Conservation (phyloP, 1,140 invertebrate genomes). For the Hycleus phaleratus region DNA sequence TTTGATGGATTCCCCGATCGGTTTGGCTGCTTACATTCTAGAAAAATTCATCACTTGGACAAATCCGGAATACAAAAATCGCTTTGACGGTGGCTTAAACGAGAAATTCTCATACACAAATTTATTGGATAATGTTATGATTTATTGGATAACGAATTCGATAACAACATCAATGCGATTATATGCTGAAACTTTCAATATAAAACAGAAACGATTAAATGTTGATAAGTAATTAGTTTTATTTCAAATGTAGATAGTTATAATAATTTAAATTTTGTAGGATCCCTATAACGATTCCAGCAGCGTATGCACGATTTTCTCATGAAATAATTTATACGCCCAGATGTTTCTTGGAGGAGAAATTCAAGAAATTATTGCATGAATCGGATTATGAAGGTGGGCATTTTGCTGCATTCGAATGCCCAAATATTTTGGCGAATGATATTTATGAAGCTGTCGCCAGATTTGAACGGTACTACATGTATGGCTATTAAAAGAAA, state of each 20-base stretch:
- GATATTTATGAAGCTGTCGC: conserved; percentile 44
- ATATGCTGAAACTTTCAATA: conserved; percentile 53
- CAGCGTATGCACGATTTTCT: conserved; percentile 56
- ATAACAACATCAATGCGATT: conserved; percentile 60
- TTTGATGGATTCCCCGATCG: conserved; percentile 58
- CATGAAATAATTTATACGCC: conserved; percentile 54
- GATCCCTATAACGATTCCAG: conserved; percentile 52
- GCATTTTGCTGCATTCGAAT: conserved; percentile 80
- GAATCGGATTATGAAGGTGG: conserved; percentile 61
- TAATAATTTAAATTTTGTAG: conserved; percentile 51
- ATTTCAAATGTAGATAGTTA: conserved; percentile 55
- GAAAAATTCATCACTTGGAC: conserved; percentile 78
- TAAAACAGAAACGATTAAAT: conserved; percentile 34
- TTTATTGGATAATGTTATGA: conserved; percentile 66
- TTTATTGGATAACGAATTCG: conserved; percentile 65
- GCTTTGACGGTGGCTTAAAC: conserved; percentile 78
- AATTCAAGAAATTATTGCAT: conserved; percentile 57
- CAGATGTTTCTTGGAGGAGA: conserved; percentile 50
- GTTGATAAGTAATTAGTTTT: conserved; percentile 48
- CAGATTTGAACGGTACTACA: no score
- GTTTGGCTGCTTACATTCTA: conserved; percentile 71
- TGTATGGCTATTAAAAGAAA: no score
- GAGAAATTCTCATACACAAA: conserved; percentile 64
- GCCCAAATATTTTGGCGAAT: conserved; percentile 58
- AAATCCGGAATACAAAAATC: conserved; percentile 67